Evolutionary conservation across 2,113 vertebrate genomes (phyloP).

Genomic region (Verasper variegatus): DNA sequence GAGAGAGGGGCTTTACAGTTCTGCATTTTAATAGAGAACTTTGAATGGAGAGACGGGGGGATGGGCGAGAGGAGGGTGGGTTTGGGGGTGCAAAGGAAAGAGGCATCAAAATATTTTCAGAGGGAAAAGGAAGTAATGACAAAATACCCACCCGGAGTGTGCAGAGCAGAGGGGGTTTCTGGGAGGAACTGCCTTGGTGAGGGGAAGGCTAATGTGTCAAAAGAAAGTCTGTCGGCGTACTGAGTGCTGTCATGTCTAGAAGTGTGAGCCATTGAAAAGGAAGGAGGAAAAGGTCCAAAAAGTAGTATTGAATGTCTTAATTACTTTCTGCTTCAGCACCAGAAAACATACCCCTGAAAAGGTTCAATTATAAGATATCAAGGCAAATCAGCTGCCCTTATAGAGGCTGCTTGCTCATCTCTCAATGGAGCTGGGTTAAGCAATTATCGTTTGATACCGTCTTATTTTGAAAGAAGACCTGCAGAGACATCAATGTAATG

Average conservation of each 20-base stretch:
- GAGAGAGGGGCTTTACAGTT: slow-evolving; percentile 79
- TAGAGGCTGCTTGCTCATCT: slow-evolving; percentile 58
- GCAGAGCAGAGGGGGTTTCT: slow-evolving; percentile 67
- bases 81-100: slow-evolving; percentile 57
- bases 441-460: slow-evolving; percentile 74
- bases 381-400: slow-evolving; percentile 77
- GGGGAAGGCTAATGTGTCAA: slow-evolving; percentile 76
- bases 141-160: slow-evolving; percentile 78
- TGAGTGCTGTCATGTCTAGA: slow-evolving; percentile 70
- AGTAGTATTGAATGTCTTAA: slow-evolving; percentile 76
- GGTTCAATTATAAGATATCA: slow-evolving; percentile 75
- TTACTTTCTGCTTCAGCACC: slow-evolving; percentile 75
- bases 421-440: slow-evolving; percentile 72
- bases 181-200: slow-evolving; percentile 63
- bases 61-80: slow-evolving; percentile 42
- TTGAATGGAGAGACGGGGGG: slow-evolving; percentile 75
- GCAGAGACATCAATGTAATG: slow-evolving; percentile 42
- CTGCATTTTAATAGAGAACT: slow-evolving; percentile 82
- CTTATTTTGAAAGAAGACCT: slow-evolving; percentile 62
- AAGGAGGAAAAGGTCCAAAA: slow-evolving; percentile 75
- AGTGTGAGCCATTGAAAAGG: slow-evolving; percentile 71
- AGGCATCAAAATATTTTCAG: slow-evolving; percentile 82
- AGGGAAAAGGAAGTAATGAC: slow-evolving; percentile 78
- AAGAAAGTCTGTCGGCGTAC: slow-evolving; percentile 72
- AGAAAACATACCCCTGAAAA: slow-evolving; percentile 76